Percentiles rank a stretch among this genome's conserved stretches.
These are phyloP conservation scores for Gadus chalcogrammus DNA, from an alignment of 2,113 vertebrate species.

Conservation along the genomic window DNA sequence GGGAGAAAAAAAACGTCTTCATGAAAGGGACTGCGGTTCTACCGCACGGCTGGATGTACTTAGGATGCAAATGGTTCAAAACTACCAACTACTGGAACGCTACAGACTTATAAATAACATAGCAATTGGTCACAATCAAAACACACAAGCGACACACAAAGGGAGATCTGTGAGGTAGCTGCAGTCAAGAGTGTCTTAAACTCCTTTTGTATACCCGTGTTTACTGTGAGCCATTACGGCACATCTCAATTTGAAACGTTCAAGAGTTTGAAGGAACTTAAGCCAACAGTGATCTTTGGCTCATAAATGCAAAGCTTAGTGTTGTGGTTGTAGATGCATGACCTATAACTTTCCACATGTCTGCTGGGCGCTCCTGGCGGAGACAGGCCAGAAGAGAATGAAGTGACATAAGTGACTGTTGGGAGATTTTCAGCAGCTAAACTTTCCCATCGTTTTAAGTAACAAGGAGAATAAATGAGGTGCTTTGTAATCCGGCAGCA, in stretches of 20 bases:
- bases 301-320: constrained; percentile 64
- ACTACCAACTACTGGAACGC: constrained; percentile 86
- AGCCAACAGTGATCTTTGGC: constrained; percentile 64
- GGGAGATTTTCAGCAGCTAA: constrained; percentile 40
- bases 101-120: constrained; percentile 95
- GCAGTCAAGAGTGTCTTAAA: constrained; percentile 35
- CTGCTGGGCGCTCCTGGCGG: constrained; percentile 66
- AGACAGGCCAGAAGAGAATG: constrained; percentile 49
- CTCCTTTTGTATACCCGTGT: too few relatives aligned
- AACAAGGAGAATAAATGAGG: constrained; percentile 5
- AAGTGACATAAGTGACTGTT: constrained; percentile 52
- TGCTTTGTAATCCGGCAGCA: neutral
- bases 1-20: constrained; percentile 71
- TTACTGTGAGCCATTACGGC: too few relatives aligned
- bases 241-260: constrained; percentile 11
- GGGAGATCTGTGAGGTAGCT: constrained; percentile 64
- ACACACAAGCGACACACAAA: constrained; percentile 86
- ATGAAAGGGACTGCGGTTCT: constrained; percentile 82
- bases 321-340: constrained; percentile 54
- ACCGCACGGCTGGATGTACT: constrained; percentile 91
- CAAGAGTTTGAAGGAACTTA: constrained; percentile 45
- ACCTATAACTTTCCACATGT: constrained; percentile 54
- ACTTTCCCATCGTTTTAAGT: constrained; percentile 32
- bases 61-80: constrained; percentile 88
- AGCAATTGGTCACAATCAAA: constrained; percentile 86